Percentiles rank a stretch among this genome's conserved stretches.
phyloP scores from a whole-genome alignment of 2,797 vertebrate species.

The Schizothorax lantsangensis region DNA sequence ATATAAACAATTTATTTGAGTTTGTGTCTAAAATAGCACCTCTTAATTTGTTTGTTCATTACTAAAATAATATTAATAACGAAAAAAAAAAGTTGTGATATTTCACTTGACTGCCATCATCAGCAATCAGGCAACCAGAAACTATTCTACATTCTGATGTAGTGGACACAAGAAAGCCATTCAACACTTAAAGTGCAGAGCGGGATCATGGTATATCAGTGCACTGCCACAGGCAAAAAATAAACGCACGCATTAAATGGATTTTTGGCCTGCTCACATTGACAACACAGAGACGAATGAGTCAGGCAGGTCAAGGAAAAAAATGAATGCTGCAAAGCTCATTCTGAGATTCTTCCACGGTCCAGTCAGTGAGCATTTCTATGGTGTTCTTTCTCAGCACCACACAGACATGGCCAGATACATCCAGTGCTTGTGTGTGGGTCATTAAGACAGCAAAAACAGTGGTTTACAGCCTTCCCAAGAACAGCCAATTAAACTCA shows the following conservation, averaged over 20 bases:
- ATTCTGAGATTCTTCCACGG: conserved; percentile 44
- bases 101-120: not conserved
- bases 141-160: not conserved
- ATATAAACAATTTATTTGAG: no score
- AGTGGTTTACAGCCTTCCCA: conserved; percentile 65
- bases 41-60: not conserved
- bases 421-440: conserved; percentile 59
- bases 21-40: not conserved
- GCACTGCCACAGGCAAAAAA: conserved; percentile 19
- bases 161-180: conserved; percentile 11
- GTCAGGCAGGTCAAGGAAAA: conserved; percentile 18
- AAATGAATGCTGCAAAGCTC: conserved; percentile 13
- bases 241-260: conserved; percentile 25
- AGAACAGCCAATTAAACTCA: conserved; percentile 76
- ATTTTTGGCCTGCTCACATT: conserved; percentile 18
- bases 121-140: not conserved
- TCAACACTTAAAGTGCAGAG: conserved; percentile 4
- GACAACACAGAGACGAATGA: conserved; percentile 23
- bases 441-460: conserved; percentile 69
- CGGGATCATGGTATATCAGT: conserved; percentile 7
- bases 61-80: not conserved
- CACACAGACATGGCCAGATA: conserved; percentile 52
- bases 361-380: conserved; percentile 54
- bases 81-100: not conserved
- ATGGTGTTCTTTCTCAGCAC: conserved; percentile 57